Conservation (phyloP, 2,797 vertebrate species). For the Acropternis orthonyx region DNA sequence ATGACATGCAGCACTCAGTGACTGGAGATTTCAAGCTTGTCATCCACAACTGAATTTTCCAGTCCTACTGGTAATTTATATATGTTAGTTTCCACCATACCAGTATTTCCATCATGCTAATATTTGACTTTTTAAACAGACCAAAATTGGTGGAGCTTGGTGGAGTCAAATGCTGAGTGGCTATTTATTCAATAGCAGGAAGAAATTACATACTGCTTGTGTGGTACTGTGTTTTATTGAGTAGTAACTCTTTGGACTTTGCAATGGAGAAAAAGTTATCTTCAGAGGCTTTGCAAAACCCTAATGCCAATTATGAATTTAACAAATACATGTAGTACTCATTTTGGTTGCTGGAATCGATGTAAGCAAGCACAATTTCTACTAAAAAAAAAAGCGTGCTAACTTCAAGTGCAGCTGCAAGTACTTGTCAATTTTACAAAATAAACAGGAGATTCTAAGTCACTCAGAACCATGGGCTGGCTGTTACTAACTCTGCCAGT, state of each 20-base stretch:
- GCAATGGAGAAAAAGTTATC: background rate
- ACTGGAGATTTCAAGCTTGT: background rate
- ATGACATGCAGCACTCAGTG: background rate
- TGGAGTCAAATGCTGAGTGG: background rate
- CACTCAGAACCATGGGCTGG: background rate
- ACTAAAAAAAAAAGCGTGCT: accelerated
- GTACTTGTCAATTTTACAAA: background rate
- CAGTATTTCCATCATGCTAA: background rate
- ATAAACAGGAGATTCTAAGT: background rate
- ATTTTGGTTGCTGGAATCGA: background rate
- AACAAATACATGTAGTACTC: background rate
- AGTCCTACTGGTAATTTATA: background rate
- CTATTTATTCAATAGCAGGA: background rate
- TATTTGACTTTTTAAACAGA: background rate
- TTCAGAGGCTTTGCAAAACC: background rate
- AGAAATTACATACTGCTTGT: background rate
- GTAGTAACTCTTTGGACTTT: background rate
- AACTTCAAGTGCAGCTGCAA: background rate
- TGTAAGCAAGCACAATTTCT: background rate
- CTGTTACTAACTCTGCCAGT: background rate
- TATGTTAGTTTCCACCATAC: background rate
- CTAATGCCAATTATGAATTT: background rate
- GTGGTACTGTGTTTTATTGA: background rate
- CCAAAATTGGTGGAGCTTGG: background rate
- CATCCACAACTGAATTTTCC: background rate